Evolutionary conservation across 2,888 invertebrate genomes (phyloP).

Genomic region (Ceramica pisi): DNA sequence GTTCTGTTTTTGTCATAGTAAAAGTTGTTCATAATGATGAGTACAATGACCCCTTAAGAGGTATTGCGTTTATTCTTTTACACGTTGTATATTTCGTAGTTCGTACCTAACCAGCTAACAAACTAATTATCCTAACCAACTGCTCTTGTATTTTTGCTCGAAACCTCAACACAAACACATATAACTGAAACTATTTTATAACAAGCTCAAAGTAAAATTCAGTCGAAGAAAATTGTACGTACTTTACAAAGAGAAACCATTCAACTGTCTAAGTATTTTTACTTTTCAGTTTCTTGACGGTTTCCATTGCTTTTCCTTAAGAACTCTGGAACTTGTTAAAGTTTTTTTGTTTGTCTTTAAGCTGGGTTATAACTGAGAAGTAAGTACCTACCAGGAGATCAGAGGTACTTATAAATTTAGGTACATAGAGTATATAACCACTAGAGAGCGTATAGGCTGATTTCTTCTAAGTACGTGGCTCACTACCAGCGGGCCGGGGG

Average conservation of each 20-base stretch:
- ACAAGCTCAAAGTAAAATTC: slow-evolving; percentile 39
- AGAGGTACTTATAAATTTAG: not conserved
- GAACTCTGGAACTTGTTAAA: slow-evolving; percentile 37
- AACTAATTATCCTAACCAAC: not conserved
- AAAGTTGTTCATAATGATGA: no score
- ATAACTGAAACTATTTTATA: slow-evolving; percentile 39
- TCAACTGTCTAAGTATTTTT: slow-evolving; percentile 38
- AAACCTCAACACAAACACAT: slow-evolving; percentile 13
- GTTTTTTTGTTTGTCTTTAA: slow-evolving; percentile 22
- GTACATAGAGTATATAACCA: no score
- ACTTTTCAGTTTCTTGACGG: slow-evolving; percentile 32
- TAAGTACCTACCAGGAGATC: not conserved
- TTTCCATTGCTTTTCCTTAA: slow-evolving; percentile 30
- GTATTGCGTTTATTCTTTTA: no score
- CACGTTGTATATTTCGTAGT: no score
- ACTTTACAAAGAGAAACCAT: slow-evolving; percentile 16
- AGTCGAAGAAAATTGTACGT: slow-evolving; percentile 17
- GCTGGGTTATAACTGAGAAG: not conserved
- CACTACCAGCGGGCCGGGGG: no score
- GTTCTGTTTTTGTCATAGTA: no score
- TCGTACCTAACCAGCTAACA: not conserved
- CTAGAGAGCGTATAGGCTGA: no score
- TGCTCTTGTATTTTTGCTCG: not conserved
- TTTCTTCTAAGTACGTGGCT: no score
- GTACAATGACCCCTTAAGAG: no score